Base-by-base conservation (phyloP, 2,797 vertebrate genomes). In the Gymnothorax javanicus region DNA sequence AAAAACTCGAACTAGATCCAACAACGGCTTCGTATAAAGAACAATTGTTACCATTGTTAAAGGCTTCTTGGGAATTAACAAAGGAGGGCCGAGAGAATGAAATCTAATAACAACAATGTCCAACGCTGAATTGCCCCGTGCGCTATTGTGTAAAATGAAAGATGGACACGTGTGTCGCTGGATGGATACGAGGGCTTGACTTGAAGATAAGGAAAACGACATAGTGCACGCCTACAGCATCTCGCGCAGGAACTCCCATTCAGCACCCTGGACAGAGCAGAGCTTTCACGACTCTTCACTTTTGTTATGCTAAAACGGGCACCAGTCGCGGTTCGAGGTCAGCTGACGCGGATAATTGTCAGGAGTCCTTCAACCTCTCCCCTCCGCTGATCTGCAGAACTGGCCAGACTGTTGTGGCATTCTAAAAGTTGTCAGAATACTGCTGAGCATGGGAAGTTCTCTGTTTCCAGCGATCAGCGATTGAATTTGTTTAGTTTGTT, bases 231-330 rank as follows among this genome's bases (percentile, higher is more conserved):
- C 82, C 86, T 56, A 60, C 85, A 4, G 84, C 85, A 56, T 81
- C 84, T 77, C 82, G 88, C 87, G 88, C 87, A 93, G 92, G 90
- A 92, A 93, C 93, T 91, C 91, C 93, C 90, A 75, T 95, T 96
- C 96, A 97, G 96, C 93, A 97, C 96, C 95, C 85, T 91, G 96
- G 96, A 97, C 95, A 97, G 94, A 92, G 87, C 94, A 92, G 85
- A 89, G 75, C 90, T 90, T 75, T 82, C 67, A 58, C 73, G 57
- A 84, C 84, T 87, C 81, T 50, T 69, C 75, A 82, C 89, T 91
- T 91, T 94, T 91, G 89, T 93, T 88, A 90, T 92, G 93, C 87
- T 90, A 89, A 93, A 86, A 86, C 86, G 88, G 88, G 84, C 84
- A 89, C 87, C 57, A 88, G 88, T 86, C 90, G 88, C 91, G 79